These are phyloP conservation scores for Apomyelois bistriatella DNA, from an alignment of 2,888 invertebrate genomes.

Conservation along the genomic window DNA sequence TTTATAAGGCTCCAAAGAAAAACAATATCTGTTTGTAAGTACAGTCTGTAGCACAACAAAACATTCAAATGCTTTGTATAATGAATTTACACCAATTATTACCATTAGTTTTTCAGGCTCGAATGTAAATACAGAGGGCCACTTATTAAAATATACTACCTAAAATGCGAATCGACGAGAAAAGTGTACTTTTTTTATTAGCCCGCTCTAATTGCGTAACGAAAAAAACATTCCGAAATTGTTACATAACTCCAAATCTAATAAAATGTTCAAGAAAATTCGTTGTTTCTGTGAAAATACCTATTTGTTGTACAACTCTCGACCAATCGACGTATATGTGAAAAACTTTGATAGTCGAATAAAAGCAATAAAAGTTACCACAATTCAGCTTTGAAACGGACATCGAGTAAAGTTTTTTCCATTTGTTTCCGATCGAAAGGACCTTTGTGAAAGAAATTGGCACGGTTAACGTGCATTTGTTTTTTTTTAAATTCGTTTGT, in stretches of 20 bases:
- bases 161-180: no score
- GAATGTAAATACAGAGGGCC: no score
- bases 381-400: conserved; percentile 48
- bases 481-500: no score
- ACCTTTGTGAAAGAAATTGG: conserved; percentile 8
- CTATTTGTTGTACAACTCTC: conserved; percentile 64
- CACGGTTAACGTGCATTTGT: not conserved
- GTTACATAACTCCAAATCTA: conserved; percentile 60
- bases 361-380: conserved; percentile 68
- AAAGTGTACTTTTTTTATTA: no score
- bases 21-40: conserved; percentile 22
- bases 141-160: no score
- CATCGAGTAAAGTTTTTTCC: conserved; percentile 43
- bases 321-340: conserved; percentile 59
- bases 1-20: conserved; percentile 1
- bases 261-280: conserved; percentile 60
- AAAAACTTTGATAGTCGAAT: conserved; percentile 59
- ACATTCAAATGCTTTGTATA: no score
- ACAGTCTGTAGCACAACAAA: no score
- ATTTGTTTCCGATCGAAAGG: conserved; percentile 19
- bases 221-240: conserved; percentile 50
- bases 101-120: no score
- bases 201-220: conserved; percentile 10
- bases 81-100: no score
- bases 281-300: conserved; percentile 58